Base-by-base conservation (phyloP, 2,888 invertebrate species). In the Polyommatus icarus region DNA sequence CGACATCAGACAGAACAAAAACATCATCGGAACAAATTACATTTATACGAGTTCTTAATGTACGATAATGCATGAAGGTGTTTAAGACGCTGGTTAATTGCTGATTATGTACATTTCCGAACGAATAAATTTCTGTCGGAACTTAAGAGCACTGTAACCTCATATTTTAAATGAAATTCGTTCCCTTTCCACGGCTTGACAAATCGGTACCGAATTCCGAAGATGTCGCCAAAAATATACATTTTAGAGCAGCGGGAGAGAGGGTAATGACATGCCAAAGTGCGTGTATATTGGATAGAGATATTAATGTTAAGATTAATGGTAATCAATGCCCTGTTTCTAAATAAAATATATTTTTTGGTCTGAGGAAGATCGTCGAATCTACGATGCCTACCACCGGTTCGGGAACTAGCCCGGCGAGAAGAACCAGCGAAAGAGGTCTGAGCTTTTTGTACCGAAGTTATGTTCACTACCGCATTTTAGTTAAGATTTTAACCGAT, bases 11-110 rank as follows among this genome's bases (percentile, higher is more conserved):
- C 15, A 8, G 24, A 24, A 67, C 67, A 18, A 67, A 67, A 67
- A 67, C 29, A 67, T 32, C 29, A 32, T 61, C 61, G 61, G 61
- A 61, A 61, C 67, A 67, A 67, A 67, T 67, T 67, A 32, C 29
- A 7, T 73, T 40, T 71, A 71, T 73, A 40, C 73, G 12, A 36
- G 73, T 46, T 20, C 29, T 8, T 50, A 50, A 73, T 73, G 46
- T 73, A 73, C 50, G 73, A 12, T 73, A 46, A 73, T 73, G 72
- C 20, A 40, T n/a, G 4, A 72, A 72, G 40, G 72, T 46, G 72
- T 72, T 40, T 46, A 72, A 72, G 40, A 72, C n/a, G 12, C 46
- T 40, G 20, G 10, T 72, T 46, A 46, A 73, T 73, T 50, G 73
- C 24, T 12, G n/a, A n/a, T 12, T 24, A 24, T 73, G 50, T 12